Percentiles rank a stretch among this genome's conserved stretches.
Evolutionary conservation across 2,113 vertebrate genomes (phyloP).

Genomic region (Poecilia latipinna): DNA sequence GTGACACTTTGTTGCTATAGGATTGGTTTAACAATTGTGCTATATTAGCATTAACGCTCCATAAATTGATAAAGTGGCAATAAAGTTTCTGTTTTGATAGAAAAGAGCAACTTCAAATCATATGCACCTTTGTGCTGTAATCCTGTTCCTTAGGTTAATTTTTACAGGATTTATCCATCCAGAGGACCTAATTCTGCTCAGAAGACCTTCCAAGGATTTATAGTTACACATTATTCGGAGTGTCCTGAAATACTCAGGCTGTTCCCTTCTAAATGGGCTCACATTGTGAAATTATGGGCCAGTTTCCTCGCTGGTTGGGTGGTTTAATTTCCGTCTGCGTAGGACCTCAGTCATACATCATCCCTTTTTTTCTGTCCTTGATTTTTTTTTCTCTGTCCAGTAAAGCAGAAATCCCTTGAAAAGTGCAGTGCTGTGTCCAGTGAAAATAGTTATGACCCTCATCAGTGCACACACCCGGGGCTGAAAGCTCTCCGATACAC

Average conservation of each 20-base stretch:
- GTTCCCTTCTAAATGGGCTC: neutral
- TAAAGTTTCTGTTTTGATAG: neutral
- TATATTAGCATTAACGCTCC: neutral
- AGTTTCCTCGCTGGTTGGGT: neutral
- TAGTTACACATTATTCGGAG: neutral
- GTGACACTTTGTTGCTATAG: no score
- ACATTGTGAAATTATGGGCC: constrained; percentile 8
- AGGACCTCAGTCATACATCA: constrained; percentile 17
- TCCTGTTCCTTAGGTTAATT: no score
- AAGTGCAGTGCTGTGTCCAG: constrained; percentile 23
- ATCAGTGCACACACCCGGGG: neutral
- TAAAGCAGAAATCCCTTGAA: constrained; percentile 21
- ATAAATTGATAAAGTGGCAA: neutral
- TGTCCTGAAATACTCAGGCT: neutral
- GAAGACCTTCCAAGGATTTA: neutral
- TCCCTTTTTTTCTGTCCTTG: neutral
- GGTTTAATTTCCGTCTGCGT: constrained; percentile 4
- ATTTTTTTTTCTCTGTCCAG: constrained; percentile 11
- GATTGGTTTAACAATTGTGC: no score
- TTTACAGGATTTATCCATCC: no score
- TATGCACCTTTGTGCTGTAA: no score
- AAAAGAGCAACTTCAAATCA: neutral
- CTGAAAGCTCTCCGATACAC: constrained; percentile 3
- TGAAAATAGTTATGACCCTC: constrained; percentile 25
- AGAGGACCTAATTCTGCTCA: no score